phyloP scores from a whole-genome alignment of 1,140 invertebrate genomes.

The Leptonema lineaticorne region DNA sequence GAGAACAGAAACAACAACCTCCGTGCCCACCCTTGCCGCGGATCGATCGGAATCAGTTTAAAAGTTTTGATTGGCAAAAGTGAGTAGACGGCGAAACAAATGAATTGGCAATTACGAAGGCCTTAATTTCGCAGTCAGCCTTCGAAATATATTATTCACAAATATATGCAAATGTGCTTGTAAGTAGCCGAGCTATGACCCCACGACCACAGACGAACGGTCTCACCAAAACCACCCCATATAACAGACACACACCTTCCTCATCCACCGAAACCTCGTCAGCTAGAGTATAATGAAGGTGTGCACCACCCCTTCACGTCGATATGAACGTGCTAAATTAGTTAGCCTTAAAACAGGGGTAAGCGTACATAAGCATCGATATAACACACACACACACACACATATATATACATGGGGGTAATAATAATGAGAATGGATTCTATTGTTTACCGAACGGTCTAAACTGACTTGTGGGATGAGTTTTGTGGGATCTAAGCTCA shows the following conservation, averaged over 20 bases:
- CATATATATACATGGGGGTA: constrained; percentile 20
- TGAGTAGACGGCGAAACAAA: constrained; percentile 8
- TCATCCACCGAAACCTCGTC: not conserved
- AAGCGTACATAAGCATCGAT: constrained; percentile 26
- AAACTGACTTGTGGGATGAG: not conserved
- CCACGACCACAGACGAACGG: not conserved
- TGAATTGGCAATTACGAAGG: constrained; percentile 12
- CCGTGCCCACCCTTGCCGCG: too few relatives aligned
- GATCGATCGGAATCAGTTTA: not conserved
- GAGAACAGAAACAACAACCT: too few relatives aligned
- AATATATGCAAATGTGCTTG: constrained; percentile 27
- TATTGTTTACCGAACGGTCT: constrained; percentile 40
- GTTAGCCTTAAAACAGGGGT: constrained; percentile 37
- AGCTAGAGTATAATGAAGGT: constrained; percentile 20
- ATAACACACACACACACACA: not conserved
- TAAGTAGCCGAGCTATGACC: constrained; percentile 10
- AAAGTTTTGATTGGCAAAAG: not conserved
- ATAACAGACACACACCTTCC: not conserved
- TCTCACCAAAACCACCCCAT: constrained; percentile 18
- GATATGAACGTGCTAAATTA: constrained; percentile 42
- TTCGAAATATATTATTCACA: constrained; percentile 22
- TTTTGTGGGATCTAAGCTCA: not conserved
- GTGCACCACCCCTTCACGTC: constrained; percentile 23
- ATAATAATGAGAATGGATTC: constrained; percentile 43
- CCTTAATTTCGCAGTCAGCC: constrained; percentile 21